phyloP scores from a whole-genome alignment of 2,797 vertebrate genomes.

The Gallinago stenura region DNA sequence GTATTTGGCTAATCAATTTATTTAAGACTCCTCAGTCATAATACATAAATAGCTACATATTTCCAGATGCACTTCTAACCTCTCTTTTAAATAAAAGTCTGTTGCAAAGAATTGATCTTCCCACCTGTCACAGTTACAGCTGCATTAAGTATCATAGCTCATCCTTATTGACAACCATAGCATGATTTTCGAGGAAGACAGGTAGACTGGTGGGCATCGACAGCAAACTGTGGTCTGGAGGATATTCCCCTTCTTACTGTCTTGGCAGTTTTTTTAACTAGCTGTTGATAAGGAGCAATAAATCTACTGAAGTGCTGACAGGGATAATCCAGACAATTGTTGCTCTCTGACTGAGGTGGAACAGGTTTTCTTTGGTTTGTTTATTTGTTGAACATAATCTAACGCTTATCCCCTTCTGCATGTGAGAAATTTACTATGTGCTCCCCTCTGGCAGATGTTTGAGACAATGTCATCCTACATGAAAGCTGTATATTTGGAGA shows the following conservation, averaged over 20 bases:
- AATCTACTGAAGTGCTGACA: slow-evolving; percentile 56
- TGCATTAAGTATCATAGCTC: neutral
- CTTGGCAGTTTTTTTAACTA: slow-evolving; percentile 51
- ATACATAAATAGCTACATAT: neutral
- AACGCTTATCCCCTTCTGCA: neutral
- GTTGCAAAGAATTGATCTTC: neutral
- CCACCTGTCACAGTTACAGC: neutral
- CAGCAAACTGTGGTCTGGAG: neutral
- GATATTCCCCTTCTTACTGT: neutral
- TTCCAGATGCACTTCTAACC: neutral
- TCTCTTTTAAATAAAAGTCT: neutral
- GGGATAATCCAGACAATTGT: slow-evolving; percentile 32
- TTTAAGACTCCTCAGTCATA: neutral
- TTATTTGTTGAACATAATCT: slow-evolving; percentile 41
- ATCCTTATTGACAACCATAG: neutral
- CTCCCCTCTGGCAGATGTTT: slow-evolving; percentile 52
- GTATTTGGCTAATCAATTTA: neutral
- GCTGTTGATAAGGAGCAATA: slow-evolving; percentile 54
- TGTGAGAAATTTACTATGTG: slow-evolving; percentile 43
- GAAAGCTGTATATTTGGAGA: slow-evolving; percentile 44
- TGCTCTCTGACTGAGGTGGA: slow-evolving; percentile 35
- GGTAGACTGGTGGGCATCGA: neutral
- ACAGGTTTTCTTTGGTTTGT: slow-evolving; percentile 48
- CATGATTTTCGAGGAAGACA: neutral
- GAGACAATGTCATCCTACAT: slow-evolving; percentile 46